Base-by-base conservation (phyloP, 2,888 invertebrate species). In the Stenodema calcarata region DNA sequence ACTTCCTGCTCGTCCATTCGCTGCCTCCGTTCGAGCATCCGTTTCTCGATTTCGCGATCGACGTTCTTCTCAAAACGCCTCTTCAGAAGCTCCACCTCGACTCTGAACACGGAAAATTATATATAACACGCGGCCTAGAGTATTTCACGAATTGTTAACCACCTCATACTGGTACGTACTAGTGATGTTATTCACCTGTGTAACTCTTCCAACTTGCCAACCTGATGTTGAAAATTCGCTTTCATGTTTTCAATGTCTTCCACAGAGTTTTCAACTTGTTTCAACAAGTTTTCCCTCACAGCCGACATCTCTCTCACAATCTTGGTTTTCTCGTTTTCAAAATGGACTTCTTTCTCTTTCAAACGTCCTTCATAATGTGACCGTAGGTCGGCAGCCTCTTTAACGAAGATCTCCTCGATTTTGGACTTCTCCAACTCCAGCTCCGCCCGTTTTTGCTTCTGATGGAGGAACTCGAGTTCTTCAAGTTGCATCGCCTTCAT, bases 111-210 rank as follows among this genome's bases (percentile, higher is more conserved):
- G n/a, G n/a, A n/a, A n/a, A n/a, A n/a, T n/a, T n/a, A n/a, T n/a
- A n/a, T n/a, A n/a, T n/a, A n/a, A n/a, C n/a, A n/a, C n/a, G n/a
- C n/a, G n/a, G n/a, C n/a, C n/a, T n/a, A n/a, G n/a, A n/a, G n/a
- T n/a, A n/a, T n/a, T n/a, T n/a, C n/a, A n/a, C n/a, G n/a, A n/a
- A n/a, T n/a, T n/a, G n/a, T n/a, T n/a, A n/a, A n/a, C n/a, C n/a
- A n/a, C n/a, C n/a, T n/a, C n/a, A n/a, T n/a, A n/a, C n/a, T n/a
- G n/a, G n/a, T n/a, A 47, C 47, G 16, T 47, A 16, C n/a, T n/a
- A n/a, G n/a, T n/a, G n/a, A n/a, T n/a, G 35, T 35, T 35, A 35
- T 35, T 62, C 41, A 82, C 82, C 82, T 82, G 12, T 82, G 82
- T 2, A 41, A 18, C 23, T 69, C 69, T 18, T 69, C 42, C 12